Base-by-base conservation (phyloP, 1,140 invertebrate species). In the Papilio glaucus region DNA sequence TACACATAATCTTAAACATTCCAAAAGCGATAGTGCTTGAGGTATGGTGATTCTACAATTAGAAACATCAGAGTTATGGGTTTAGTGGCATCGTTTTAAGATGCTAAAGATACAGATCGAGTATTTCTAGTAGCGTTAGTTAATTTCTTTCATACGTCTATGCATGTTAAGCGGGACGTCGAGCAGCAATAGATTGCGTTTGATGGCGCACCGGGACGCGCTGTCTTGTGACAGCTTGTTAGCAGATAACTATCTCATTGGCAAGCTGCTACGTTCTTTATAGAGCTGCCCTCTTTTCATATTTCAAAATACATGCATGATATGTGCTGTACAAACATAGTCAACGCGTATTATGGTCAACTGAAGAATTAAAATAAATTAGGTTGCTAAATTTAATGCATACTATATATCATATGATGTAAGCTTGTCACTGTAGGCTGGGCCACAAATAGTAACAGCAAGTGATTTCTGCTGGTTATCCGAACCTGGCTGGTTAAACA, bases 171-270 rank as follows among this genome's bases (percentile, higher is more conserved):
- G 75, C 79, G 76, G 78, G 80, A 82, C 78, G 77, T 72, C 74
- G 75, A 78, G 71, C 69, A 37, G 81, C 79, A 79, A 85, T 82
- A 82, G 80, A 81, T 84, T 84, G 76, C 77, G 84, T 80, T 79
- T 73, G 81, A 85, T 84, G 80, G 72, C 78, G 77, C 76, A 77
- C 72, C 78, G 65, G 73, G 77, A 78, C 79, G 77, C 73, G 81
- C 78, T 78, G 81, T 79, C 83, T 75, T 72, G 75, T 77, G 84
- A 85, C 87, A 88, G 81, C 85, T 86, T 83, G 85, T 89, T 88
- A 88, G 42, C 29, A 72, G 88, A 90, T 90, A 86, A 86, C 72
- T 80, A 91, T 91, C 89, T 82, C 77, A 75, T 53, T 72, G 73
- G 77, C 81, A 81, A 79, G 74, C 71, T 71, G 72, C 63, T 71